These are phyloP conservation scores for Lucifuga dentata DNA, from an alignment of 2,113 vertebrate species.

Conservation along the genomic window DNA sequence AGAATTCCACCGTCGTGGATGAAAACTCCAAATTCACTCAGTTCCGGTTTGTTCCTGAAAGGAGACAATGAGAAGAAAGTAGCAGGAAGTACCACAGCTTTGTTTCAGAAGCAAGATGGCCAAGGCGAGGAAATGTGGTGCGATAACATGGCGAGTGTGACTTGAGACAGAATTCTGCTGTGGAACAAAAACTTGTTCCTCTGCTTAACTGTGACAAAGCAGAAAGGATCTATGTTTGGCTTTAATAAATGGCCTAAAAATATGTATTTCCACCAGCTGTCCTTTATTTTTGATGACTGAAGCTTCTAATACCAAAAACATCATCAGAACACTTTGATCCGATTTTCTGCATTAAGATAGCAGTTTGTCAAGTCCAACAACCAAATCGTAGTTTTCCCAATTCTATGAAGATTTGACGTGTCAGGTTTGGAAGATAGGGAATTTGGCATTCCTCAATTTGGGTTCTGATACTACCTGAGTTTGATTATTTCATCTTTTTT, in stretches of 20 bases:
- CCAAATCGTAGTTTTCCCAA: background rate
- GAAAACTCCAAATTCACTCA: too few species aligned
- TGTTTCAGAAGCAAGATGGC: background rate
- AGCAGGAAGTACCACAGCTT: too few species aligned
- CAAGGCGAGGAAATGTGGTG: background rate
- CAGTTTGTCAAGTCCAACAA: background rate
- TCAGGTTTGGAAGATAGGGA: background rate
- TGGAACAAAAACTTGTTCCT: too few species aligned
- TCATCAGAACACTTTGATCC: background rate
- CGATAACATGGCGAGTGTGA: background rate
- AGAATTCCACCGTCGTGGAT: constrained; percentile 44
- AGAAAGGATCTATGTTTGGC: too few species aligned
- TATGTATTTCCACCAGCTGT: too few species aligned
- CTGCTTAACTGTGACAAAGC: background rate
- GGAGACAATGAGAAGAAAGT: too few species aligned
- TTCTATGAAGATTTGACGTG: constrained; percentile 11
- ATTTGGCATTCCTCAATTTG: background rate
- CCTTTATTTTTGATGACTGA: constrained; percentile 20
- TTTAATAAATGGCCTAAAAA: too few species aligned
- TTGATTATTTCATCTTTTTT: background rate
- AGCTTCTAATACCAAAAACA: constrained; percentile 32
- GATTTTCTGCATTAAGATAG: background rate
- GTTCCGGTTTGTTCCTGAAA: too few species aligned
- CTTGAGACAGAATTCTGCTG: background rate
- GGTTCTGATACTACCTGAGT: background rate